Percentiles rank a stretch among this genome's conserved stretches.
Evolutionary conservation across 2,888 invertebrate species (phyloP).

Genomic region (Cynaeus angustus): DNA sequence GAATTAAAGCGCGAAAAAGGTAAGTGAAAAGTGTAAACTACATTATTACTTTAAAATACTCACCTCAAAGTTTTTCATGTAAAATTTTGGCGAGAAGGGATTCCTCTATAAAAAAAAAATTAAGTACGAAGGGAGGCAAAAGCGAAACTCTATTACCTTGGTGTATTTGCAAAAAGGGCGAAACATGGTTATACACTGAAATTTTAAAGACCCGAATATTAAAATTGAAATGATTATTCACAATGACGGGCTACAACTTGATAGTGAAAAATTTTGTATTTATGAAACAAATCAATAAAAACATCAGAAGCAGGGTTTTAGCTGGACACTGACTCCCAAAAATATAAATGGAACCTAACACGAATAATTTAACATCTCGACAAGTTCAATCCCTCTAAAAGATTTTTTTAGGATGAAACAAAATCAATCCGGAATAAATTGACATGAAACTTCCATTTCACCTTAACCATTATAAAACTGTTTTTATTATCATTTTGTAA

Average conservation of each 20-base stretch:
- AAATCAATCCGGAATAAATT: too few species aligned
- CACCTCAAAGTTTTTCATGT: conserved; percentile 52
- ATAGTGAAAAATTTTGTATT: neutral
- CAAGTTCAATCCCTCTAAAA: too few species aligned
- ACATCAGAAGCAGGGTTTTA: too few species aligned
- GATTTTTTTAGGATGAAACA: too few species aligned
- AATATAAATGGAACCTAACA: too few species aligned
- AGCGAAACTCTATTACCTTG: conserved; percentile 11
- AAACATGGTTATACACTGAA: conserved; percentile 13
- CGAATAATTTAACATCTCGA: too few species aligned
- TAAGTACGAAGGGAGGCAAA: neutral
- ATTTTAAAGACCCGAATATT: neutral
- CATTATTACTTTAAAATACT: conserved; percentile 40
- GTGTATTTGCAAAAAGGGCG: conserved; percentile 30
- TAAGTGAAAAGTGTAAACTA: conserved; percentile 21
- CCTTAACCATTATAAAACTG: too few species aligned
- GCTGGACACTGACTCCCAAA: too few species aligned
- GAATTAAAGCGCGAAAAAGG: conserved; percentile 19
- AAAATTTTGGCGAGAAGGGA: conserved; percentile 46
- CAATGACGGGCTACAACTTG: neutral
- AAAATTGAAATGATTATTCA: neutral
- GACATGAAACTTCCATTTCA: too few species aligned
- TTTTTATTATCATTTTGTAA: too few species aligned
- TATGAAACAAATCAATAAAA: too few species aligned
- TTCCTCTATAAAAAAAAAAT: conserved; percentile 25